Evolutionary conservation across 1,140 invertebrate genomes (phyloP).

Genomic region (Olivierus martensii): DNA sequence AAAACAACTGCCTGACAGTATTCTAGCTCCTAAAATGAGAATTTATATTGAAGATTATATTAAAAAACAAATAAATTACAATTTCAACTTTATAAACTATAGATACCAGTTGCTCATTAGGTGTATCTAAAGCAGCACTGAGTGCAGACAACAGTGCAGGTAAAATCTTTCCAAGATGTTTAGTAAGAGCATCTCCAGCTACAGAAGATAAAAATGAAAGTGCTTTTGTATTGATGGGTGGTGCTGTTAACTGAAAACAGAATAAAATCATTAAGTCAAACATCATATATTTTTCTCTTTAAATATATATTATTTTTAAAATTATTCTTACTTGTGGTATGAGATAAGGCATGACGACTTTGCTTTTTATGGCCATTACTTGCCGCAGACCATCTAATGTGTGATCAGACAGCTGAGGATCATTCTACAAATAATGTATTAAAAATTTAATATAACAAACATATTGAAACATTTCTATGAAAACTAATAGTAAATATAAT

Average conservation of each 20-base stretch:
- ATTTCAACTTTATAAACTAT: constrained; percentile 2
- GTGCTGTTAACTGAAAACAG: constrained; percentile 52
- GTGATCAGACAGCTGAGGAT: constrained; percentile 62
- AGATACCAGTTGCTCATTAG: constrained; percentile 47
- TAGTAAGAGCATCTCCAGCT: constrained; percentile 81
- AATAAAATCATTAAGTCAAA: too few species aligned
- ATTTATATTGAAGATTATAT: neutral
- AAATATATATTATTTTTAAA: too few species aligned
- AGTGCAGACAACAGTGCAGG: constrained; percentile 74
- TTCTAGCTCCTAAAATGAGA: constrained; percentile 49
- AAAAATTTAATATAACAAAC: too few species aligned
- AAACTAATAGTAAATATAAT: neutral
- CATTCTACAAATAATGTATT: constrained; percentile 42
- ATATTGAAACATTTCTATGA: too few species aligned
- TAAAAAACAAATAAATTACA: neutral
- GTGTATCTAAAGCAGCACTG: constrained; percentile 37
- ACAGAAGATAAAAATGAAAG: constrained; percentile 82
- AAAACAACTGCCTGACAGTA: constrained; percentile 87
- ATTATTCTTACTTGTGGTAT: constrained; percentile 53
- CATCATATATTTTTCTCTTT: too few species aligned
- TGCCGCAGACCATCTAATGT: constrained; percentile 87
- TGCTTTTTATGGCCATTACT: constrained; percentile 92
- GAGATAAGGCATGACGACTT: constrained; percentile 87
- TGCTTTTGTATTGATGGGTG: constrained; percentile 79
- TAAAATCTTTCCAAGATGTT: constrained; percentile 78